These are phyloP conservation scores for Dreissena polymorpha DNA, from an alignment of 1,140 invertebrate species.

Conservation along the genomic window DNA sequence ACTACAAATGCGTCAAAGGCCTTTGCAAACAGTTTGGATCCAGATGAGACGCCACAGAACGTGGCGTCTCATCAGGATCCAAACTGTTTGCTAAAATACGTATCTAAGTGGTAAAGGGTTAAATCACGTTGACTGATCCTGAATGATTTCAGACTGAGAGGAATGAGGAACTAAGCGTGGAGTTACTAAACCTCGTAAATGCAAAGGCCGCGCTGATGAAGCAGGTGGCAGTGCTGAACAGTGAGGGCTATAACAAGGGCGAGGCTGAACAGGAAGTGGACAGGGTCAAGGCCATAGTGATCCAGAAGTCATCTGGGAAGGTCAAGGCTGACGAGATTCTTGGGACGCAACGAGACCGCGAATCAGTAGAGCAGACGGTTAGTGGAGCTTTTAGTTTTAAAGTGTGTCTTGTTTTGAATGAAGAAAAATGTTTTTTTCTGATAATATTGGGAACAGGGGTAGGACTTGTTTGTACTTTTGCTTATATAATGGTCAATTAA, in stretches of 20 bases:
- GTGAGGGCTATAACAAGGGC: conserved; percentile 61
- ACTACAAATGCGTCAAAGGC: too few species aligned
- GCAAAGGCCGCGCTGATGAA: conserved; percentile 75
- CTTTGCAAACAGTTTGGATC: too few species aligned
- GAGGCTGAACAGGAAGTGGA: conserved; percentile 74
- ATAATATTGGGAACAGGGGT: too few species aligned
- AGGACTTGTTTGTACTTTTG: too few species aligned
- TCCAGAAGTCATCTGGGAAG: conserved; percentile 70
- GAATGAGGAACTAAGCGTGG: conserved; percentile 77
- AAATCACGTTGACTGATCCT: too few species aligned
- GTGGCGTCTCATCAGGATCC: too few species aligned
- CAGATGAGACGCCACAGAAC: too few species aligned
- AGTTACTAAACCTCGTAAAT: conserved; percentile 77
- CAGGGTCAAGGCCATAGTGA: conserved; percentile 73
- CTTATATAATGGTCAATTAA: too few species aligned
- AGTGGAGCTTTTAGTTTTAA: conserved; percentile 36
- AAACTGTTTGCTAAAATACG: too few species aligned
- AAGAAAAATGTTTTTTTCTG: neutral
- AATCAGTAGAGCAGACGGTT: conserved; percentile 70
- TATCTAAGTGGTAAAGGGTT: too few species aligned
- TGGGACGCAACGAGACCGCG: conserved; percentile 67
- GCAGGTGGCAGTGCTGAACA: conserved; percentile 65
- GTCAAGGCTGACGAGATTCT: conserved; percentile 72
- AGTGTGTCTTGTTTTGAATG: neutral
- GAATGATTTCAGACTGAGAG: conserved; percentile 62